A percentile compares a stretch with the other conserved stretches of the same genome.
phyloP scores from a whole-genome alignment of 2,888 invertebrate species.

The Caenorhabditis sp. region DNA sequence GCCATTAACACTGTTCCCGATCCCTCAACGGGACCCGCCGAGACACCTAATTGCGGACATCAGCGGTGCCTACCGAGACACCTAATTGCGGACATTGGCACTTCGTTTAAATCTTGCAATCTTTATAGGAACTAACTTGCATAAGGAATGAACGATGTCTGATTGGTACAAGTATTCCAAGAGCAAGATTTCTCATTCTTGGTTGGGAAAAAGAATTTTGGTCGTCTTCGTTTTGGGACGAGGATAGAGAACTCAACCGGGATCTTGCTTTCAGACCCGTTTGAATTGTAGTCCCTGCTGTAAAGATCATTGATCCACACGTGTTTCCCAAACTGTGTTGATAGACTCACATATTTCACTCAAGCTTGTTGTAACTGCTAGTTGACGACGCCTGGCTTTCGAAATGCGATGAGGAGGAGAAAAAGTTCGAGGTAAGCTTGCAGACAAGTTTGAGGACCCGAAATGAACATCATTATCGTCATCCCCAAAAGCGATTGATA shows the following conservation, averaged over 20 bases:
- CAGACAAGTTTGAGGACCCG: conserved; percentile 18
- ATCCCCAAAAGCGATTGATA: conserved; percentile 36
- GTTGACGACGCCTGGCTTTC: conserved; percentile 66
- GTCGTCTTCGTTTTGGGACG: conserved; percentile 64
- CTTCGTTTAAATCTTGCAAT: neutral
- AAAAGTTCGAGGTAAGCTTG: conserved; percentile 67
- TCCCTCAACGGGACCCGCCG: no score
- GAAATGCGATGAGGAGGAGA: conserved; percentile 76
- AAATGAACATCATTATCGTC: conserved; percentile 49
- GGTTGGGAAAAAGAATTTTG: neutral
- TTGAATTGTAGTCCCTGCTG: conserved; percentile 38
- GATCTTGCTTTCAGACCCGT: conserved; percentile 50
- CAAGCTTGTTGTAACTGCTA: conserved; percentile 73
- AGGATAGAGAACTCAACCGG: conserved; percentile 65
- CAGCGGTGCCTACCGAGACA: no score
- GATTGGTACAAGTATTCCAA: conserved; percentile 61
- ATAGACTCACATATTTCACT: conserved; percentile 70
- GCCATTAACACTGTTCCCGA: no score
- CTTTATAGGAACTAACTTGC: conserved; percentile 39
- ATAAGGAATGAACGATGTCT: conserved; percentile 55
- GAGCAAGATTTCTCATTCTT: conserved; percentile 50
- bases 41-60: no score
- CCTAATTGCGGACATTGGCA: no score
- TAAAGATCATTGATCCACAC: conserved; percentile 5
- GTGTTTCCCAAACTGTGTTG: neutral